phyloP scores from a whole-genome alignment of 2,797 vertebrate genomes.

The Sebastes steindachneri region DNA sequence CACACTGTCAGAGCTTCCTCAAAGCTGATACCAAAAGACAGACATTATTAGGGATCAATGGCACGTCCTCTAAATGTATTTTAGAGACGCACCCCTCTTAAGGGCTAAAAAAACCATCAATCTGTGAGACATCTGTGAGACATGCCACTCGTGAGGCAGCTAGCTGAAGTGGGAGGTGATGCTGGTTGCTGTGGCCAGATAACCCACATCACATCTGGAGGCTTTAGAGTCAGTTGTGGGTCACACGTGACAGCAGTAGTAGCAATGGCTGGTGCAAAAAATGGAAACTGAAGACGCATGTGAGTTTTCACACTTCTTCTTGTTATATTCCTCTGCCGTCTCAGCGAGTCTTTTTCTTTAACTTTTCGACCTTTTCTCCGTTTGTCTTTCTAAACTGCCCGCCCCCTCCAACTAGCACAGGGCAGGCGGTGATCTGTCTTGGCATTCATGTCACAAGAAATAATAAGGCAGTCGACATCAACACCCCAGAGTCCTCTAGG shows the following conservation, averaged over 20 bases:
- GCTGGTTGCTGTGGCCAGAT: slow-evolving; percentile 1
- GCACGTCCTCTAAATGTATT: slow-evolving; percentile 24
- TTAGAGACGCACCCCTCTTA: neutral
- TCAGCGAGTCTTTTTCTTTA: neutral
- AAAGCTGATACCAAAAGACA: slow-evolving; percentile 22
- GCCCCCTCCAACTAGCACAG: neutral
- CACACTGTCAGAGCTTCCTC: slow-evolving; percentile 13
- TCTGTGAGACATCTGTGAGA: slow-evolving; percentile 6
- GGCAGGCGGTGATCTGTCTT: slow-evolving; percentile 38
- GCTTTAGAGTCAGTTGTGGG: slow-evolving; percentile 4
- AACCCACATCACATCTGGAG: slow-evolving; percentile 49
- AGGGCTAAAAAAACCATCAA: slow-evolving; percentile 21
- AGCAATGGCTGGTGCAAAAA: neutral
- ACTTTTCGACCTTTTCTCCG: neutral
- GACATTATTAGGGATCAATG: slow-evolving; percentile 34
- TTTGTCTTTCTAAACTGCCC: neutral
- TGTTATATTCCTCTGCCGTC: neutral
- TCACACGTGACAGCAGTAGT: neutral
- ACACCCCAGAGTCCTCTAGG: slow-evolving; percentile 23
- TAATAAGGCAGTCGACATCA: slow-evolving; percentile 41
- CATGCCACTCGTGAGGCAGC: neutral
- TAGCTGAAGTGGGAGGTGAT: neutral
- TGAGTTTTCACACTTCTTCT: neutral
- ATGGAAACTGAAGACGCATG: neutral
- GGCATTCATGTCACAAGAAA: slow-evolving; percentile 48